Base-by-base conservation (phyloP, 1,140 invertebrate genomes). In the Drosophila bifasciata region DNA sequence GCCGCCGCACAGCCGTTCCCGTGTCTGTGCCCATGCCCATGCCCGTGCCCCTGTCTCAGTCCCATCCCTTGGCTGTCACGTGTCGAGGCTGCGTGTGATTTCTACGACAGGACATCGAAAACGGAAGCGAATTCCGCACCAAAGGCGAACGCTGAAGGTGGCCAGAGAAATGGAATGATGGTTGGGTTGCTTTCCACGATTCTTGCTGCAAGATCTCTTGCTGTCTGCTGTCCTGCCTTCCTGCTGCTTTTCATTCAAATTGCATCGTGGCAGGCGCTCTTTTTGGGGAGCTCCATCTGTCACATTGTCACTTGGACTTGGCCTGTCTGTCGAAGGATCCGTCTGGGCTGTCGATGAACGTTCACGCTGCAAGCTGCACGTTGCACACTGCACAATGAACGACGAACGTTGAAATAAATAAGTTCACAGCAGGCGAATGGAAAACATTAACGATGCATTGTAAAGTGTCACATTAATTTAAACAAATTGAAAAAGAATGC, bases 31-130 rank as follows among this genome's bases (percentile, higher is more conserved):
- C 39, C 19, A 28, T 13, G 17, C 19, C 25, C 21, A 6, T 4
- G 32, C 32, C 9, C 28, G 9, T 11, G 32, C 15, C 25, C 16
- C 25, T 5, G 25, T 15, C 41, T 46, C 44, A 6, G 1, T 1
- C 28, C 32, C 32, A 13, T 13, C 32, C 57, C 44, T 44, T 53
- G 17, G 61, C 72, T 59, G 74, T 86, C 83, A 83, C 81, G 83
- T 88, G 79, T 86, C 83, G 64, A 48, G 71, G 46, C 70, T 88
- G 83, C 78, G 73, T 81, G 75, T 59, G 75, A 86, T 79, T 88
- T 64, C 83, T 83, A 56, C 64, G 69, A 80, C 57, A 75, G 77
- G 60, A 64, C 53, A 68, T 45, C 66, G 59, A 76, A 72, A 77
- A 59, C 61, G 61, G 55, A 41, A 51, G 48, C 52, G 60, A 60